Base-by-base conservation (phyloP, 2,797 vertebrate genomes). In the Coluber constrictor region DNA sequence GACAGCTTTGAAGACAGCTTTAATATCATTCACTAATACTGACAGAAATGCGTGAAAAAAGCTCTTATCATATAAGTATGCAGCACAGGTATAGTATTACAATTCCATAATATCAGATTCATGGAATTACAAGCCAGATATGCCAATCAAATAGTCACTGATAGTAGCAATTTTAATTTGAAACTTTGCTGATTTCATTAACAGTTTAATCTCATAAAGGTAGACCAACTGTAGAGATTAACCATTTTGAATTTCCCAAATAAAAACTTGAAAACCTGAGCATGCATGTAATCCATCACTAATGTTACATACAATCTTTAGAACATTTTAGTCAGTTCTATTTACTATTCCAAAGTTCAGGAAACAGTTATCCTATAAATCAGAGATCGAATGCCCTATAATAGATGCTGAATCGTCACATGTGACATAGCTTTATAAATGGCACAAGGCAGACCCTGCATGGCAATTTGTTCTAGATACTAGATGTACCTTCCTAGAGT, bases 91-190 rank as follows among this genome's bases (percentile, higher is more conserved):
- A 91, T 74, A 89, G 88, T 51, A 90, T 89, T 51, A 89, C 47
- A 91, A 87, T 89, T 18, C 57, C 25, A 63, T 88, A 54, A 83
- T 89, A 91, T 86, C 90, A 89, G 86, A 54, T 47, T 88, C 89
- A 83, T 83, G 66, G 60, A 91, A 93, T 91, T 93, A 89, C n/a
- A 89, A 93, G 56, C 86, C 63, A 88, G 66, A 93, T 55, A 43
- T 93, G 56, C 88, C 86, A 91, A 47, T 57, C 57, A 91, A 88
- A 86, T 47, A 86, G 66, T 56, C 5, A 93, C 47, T 57, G 87
- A 86, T 91, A 91, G 74, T 66, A 93, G 59, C 66, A 47, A 47
- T 60, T 91, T 91, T 93, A 27, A 66, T 86, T 79, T 91, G 86
- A 63, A 86, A 91, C 55, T 61, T 91, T 89, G 59, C 56, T 56